Conservation (phyloP, 2,113 vertebrate species). For the Catharus fuscescens region DNA sequence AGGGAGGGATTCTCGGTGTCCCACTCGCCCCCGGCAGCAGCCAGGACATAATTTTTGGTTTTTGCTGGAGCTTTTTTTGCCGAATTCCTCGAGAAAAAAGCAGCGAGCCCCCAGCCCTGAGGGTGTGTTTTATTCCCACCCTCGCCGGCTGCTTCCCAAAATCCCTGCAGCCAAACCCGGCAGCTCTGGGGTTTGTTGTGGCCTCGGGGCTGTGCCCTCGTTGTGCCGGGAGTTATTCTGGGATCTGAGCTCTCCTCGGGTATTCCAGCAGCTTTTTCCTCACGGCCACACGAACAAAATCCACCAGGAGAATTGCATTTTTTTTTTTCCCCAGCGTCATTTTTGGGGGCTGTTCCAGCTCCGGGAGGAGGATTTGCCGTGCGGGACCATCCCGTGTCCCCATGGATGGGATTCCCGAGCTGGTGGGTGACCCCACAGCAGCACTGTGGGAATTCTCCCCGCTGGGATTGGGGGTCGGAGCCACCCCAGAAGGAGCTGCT, state of each 20-base stretch:
- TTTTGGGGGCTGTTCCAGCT: background rate
- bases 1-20: no score
- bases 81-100: background rate
- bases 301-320: rapidly evolving
- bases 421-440: background rate
- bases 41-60: background rate
- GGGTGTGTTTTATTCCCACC: background rate
- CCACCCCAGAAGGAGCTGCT: no score
- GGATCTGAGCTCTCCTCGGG: background rate
- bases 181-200: rapidly evolving
- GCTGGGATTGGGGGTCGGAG: background rate
- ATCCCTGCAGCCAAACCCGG: rapidly evolving
- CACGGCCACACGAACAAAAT: rapidly evolving
- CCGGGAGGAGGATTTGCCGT: background rate
- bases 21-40: background rate
- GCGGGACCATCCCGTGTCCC: background rate
- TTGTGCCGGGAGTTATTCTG: background rate
- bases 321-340: rapidly evolving
- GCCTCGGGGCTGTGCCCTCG: background rate
- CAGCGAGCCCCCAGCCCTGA: background rate
- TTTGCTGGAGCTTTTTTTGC: background rate
- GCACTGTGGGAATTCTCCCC: background rate
- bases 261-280: no score
- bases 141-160: background rate
- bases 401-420: background rate